Base-by-base conservation (phyloP, 2,888 invertebrate genomes). In the Sminthurides aquaticus region DNA sequence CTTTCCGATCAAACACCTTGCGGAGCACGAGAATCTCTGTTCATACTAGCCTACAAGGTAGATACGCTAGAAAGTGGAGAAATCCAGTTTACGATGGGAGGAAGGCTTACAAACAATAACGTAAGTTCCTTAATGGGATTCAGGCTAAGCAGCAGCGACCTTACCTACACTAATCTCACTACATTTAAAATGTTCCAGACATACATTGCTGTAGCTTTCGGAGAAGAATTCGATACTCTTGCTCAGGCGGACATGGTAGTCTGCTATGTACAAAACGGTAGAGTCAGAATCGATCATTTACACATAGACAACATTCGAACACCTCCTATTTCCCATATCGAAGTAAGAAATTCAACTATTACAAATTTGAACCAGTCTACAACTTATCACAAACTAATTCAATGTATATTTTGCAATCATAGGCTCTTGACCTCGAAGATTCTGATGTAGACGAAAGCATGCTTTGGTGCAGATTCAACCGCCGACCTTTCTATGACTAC, bases 21-120 rank as follows among this genome's bases (percentile, higher is more conserved):
- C 34, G 54, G 57, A 0, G 61, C 74, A 1, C 20, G 62, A 24
- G 69, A 74, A 3, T 62, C 73, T n/a, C 18, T 70, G 27, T 64
- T 67, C 11, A 64, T 74, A 27, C 68, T 73, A 27, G 49, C 71
- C 3, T 72, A 73, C 61, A 69, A 65, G 29, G 65, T 69, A 0
- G 74, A 74, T 29, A 60, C 68, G 1, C 59, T 64, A 8, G 70
- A 70, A 11, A 69, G 65, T 59, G 49, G 70, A 34, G 71, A 71
- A 54, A 64, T 73, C n/a, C 67, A 71, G 49, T 74, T 74, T 57
- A 74, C 72, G 18, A 64, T 74, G 59, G 74, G 74, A 20, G 74
- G 74, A 49, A 61, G 59, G 5, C 57, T 74, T 18, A 26, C 34
- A 8, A 57, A 63, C 57, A 67, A 69, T 34, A 69, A 64, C 52